phyloP scores from a whole-genome alignment of 2,888 invertebrate genomes.

The Cryptocheilus praepositus region DNA sequence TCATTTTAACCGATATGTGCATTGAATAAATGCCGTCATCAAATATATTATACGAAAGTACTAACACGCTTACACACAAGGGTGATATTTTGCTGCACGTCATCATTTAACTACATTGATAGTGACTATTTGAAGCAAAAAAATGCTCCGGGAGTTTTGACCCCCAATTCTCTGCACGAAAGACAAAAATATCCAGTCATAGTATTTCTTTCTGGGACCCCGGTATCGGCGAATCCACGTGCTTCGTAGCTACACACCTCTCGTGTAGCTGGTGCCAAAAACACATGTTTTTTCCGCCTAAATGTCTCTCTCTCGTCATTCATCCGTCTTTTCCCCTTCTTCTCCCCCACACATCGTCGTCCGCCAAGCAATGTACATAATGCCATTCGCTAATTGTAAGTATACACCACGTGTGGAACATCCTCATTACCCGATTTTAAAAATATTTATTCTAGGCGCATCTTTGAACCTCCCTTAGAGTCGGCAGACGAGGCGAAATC shows the following conservation, averaged over 20 bases:
- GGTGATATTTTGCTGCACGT: no score
- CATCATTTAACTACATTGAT: no score
- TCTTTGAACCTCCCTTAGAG: slow-evolving; percentile 18
- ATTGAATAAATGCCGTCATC: no score
- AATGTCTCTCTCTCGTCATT: neutral
- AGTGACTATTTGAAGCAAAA: no score
- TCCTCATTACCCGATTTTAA: slow-evolving; percentile 14
- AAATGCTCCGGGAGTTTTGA: no score
- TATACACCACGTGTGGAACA: slow-evolving; percentile 18
- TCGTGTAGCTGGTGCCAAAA: neutral
- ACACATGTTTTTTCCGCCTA: no score
- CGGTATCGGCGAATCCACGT: neutral
- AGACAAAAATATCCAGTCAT: neutral
- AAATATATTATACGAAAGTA: no score
- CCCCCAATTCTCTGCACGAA: neutral
- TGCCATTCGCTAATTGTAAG: slow-evolving; percentile 14
- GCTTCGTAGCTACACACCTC: neutral
- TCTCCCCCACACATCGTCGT: neutral
- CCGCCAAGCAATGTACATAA: slow-evolving; percentile 8
- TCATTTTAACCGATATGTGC: no score
- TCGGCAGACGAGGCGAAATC: neutral
- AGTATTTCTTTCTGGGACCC: neutral
- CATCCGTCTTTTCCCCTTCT: neutral
- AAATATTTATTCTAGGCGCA: slow-evolving; percentile 26
- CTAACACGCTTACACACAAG: no score